These are phyloP conservation scores for Bunonema sp. DNA, from an alignment of 2,888 invertebrate species.

Conservation along the genomic window DNA sequence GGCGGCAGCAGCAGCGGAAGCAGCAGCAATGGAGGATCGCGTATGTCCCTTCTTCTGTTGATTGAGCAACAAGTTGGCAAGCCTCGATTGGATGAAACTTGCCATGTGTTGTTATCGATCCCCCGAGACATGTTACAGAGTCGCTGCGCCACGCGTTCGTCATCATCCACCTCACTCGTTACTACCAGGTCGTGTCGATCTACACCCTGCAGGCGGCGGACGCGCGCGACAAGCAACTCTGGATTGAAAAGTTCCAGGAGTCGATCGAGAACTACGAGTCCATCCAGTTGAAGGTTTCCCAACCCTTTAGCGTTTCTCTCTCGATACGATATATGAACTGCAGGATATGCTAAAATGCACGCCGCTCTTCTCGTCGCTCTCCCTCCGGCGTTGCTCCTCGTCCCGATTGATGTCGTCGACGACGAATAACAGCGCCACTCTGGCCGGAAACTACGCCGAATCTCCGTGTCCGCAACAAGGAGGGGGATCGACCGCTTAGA, in stretches of 20 bases:
- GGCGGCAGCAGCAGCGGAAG: too few species aligned
- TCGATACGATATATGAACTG: not conserved
- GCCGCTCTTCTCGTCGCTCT: slow-evolving; percentile 34
- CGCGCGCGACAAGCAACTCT: slow-evolving; percentile 46
- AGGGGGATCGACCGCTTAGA: too few species aligned
- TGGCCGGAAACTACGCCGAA: too few species aligned
- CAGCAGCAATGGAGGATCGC: too few species aligned
- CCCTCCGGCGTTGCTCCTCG: slow-evolving; percentile 16
- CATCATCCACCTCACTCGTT: slow-evolving; percentile 49
- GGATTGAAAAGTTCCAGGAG: slow-evolving; percentile 45
- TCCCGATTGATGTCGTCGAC: slow-evolving; percentile 1
- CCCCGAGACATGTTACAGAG: slow-evolving; percentile 16
- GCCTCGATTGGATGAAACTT: too few species aligned
- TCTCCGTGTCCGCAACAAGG: too few species aligned
- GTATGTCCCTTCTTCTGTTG: too few species aligned
- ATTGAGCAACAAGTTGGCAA: too few species aligned
- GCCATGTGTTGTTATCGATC: too few species aligned
- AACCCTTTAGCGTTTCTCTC: not conserved
- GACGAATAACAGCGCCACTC: not conserved
- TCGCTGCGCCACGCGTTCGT: slow-evolving; percentile 47
- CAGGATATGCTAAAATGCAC: slow-evolving; percentile 38
- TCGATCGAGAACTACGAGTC: slow-evolving; percentile 47
- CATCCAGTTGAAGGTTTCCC: slow-evolving; percentile 38
- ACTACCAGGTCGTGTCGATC: slow-evolving; percentile 50
- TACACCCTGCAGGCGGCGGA: slow-evolving; percentile 48